Percentiles rank a stretch among this genome's conserved stretches.
phyloP scores from a whole-genome alignment of 1,140 invertebrate species.

The Camponotus floridanus region DNA sequence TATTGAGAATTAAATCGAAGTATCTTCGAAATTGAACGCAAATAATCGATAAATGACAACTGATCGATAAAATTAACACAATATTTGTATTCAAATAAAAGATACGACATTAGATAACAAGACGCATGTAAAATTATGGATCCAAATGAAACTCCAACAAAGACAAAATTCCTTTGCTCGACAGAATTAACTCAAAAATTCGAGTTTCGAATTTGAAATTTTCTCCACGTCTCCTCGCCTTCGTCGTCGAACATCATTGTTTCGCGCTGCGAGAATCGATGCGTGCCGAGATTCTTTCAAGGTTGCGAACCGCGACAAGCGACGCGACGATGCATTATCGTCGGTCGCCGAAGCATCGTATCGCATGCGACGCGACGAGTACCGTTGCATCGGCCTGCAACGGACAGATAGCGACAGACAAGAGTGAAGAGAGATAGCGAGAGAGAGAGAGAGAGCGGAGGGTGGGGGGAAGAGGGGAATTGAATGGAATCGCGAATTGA shows the following conservation, averaged over 20 bases:
- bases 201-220: not conserved
- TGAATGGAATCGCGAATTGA: constrained; percentile 76
- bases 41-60: not conserved
- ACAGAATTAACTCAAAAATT: not conserved
- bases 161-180: too few species aligned
- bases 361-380: constrained; percentile 49
- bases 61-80: not conserved
- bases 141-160: not conserved
- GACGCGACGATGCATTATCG: constrained; percentile 43
- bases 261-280: constrained; percentile 1
- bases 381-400: constrained; percentile 70
- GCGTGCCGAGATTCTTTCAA: constrained; percentile 49
- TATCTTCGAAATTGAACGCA: not conserved
- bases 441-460: not conserved
- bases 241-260: constrained; percentile 32
- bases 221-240: too few species aligned
- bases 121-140: not conserved
- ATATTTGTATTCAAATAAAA: not conserved
- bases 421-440: constrained; percentile 20
- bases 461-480: not conserved
- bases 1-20: not conserved
- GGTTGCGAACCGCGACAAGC: constrained; percentile 18
- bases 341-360: constrained; percentile 7
- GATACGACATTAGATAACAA: too few species aligned
- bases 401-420: constrained; percentile 39